A percentile compares a stretch with the other conserved stretches of the same genome.
These are phyloP conservation scores for Prunella strophiata DNA, from an alignment of 2,797 vertebrate genomes.

Conservation along the genomic window DNA sequence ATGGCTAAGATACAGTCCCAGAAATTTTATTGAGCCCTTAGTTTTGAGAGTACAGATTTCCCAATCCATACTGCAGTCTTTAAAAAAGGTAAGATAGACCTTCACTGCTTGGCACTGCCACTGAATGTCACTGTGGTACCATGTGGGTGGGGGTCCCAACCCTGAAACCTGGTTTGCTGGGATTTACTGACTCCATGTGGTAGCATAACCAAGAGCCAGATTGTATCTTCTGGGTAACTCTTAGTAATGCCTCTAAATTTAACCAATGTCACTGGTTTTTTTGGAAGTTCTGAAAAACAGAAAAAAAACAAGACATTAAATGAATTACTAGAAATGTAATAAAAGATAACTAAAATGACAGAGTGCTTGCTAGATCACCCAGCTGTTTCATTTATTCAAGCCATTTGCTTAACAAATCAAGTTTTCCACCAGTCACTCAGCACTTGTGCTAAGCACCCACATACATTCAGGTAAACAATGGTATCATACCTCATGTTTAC, in stretches of 20 bases:
- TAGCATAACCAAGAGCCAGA: neutral
- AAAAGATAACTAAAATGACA: constrained; percentile 40
- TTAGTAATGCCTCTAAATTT: neutral
- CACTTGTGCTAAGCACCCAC: constrained; percentile 53
- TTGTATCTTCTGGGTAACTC: neutral
- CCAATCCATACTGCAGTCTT: neutral
- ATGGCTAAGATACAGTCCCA: neutral
- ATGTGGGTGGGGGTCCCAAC: neutral
- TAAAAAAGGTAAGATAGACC: neutral
- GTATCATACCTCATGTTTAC: constrained; percentile 42
- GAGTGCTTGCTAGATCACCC: neutral
- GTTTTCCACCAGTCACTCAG: constrained; percentile 57
- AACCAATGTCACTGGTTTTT: neutral
- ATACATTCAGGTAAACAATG: constrained; percentile 55
- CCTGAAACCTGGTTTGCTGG: neutral
- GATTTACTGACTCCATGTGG: neutral
- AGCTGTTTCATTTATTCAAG: constrained; percentile 68
- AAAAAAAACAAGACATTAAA: neutral
- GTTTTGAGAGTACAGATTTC: neutral
- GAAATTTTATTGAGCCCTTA: neutral
- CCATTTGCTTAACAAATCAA: constrained; percentile 76
- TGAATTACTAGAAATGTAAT: neutral
- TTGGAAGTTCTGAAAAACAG: neutral
- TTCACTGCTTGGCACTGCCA: neutral
- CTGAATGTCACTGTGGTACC: neutral